A percentile compares a stretch with the other conserved stretches of the same genome.
These are phyloP conservation scores for Vidua chalybeata DNA, from an alignment of 2,113 vertebrate genomes.

Conservation along the genomic window DNA sequence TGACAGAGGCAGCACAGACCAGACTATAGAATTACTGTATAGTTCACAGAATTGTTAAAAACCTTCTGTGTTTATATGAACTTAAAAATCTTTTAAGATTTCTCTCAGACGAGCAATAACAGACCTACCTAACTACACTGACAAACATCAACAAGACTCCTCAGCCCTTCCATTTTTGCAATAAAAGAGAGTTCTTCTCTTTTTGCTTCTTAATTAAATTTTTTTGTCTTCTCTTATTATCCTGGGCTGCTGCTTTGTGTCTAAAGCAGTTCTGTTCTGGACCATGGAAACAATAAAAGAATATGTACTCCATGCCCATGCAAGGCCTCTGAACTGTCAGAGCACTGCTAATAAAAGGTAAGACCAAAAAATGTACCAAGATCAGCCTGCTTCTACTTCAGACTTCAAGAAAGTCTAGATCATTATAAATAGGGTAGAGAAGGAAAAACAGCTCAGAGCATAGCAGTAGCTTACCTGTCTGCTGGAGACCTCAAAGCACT, in stretches of 20 bases:
- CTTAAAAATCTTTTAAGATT: slow-evolving; percentile 4
- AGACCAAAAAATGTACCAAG: neutral
- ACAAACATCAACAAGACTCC: neutral
- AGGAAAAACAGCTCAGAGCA: neutral
- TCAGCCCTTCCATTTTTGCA: slow-evolving; percentile 3
- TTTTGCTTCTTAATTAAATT: slow-evolving; percentile 16
- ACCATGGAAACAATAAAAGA: slow-evolving; percentile 12
- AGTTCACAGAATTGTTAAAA: neutral
- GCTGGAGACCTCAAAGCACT: neutral
- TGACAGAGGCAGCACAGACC: neutral
- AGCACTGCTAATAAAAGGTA: neutral
- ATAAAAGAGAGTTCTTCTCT: neutral
- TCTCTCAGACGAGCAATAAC: neutral
- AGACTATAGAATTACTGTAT: neutral
- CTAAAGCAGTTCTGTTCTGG: neutral
- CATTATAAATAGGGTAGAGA: neutral
- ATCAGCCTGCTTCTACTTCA: slow-evolving; percentile 39
- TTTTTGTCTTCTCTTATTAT: slow-evolving; percentile 31
- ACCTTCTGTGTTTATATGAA: neutral
- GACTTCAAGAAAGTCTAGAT: neutral
- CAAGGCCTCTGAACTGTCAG: neutral
- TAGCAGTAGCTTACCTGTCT: neutral
- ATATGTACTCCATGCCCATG: neutral
- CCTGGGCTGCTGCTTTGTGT: neutral
- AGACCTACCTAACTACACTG: neutral